Evolutionary conservation across 1,140 invertebrate species (phyloP), one percentile per base, ranked within the genome.

Genomic region (Heliconius nattereri): DNA sequence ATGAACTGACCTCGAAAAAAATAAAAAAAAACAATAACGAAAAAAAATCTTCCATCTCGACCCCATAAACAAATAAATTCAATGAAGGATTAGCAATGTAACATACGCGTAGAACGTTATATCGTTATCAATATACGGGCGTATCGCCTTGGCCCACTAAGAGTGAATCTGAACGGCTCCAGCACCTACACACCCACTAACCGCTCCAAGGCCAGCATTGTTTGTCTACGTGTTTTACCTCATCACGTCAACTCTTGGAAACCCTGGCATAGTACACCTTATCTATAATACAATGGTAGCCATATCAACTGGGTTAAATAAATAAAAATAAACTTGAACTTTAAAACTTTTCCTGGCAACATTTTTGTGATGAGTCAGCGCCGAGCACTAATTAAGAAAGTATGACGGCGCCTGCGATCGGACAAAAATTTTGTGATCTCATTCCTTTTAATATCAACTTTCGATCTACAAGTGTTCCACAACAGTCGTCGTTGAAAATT

Each of bases 41-140:
- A 75, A 37, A 37, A 35, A 66, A 37, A 60, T 32, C 49, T 57
- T 57, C 73, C 49, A 75, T 35, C 35, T 71, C 73, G 71, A 72
- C 75, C 78, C 54, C 73, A 75, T 80, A 66, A 66, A 66, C 60
- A 66, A 60, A 66, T 29, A 29, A 66, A 23, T 66, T 23, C 60
- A 66, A 66, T 11, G 26, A 66, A 66, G 60, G 60, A 66, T 66
- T 66, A 66, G 60, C 60, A 16, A 66, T 16, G 60, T 66, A 29
- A 66, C 29, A 70, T 60, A 35, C 32, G 6, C 6, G 32, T 35
- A 80, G 84, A 86, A 90, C 88, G 88, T 84, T 89, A 85, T 83
- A 84, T 80, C 84, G 84, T 91, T 92, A 93, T 93, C 92, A 75
- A 71, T 78, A 92, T 92, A 92, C 91, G 92, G 91, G 91, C 85